These are phyloP conservation scores for Glomeris maerens DNA, from an alignment of 1,140 invertebrate genomes.

Conservation along the genomic window DNA sequence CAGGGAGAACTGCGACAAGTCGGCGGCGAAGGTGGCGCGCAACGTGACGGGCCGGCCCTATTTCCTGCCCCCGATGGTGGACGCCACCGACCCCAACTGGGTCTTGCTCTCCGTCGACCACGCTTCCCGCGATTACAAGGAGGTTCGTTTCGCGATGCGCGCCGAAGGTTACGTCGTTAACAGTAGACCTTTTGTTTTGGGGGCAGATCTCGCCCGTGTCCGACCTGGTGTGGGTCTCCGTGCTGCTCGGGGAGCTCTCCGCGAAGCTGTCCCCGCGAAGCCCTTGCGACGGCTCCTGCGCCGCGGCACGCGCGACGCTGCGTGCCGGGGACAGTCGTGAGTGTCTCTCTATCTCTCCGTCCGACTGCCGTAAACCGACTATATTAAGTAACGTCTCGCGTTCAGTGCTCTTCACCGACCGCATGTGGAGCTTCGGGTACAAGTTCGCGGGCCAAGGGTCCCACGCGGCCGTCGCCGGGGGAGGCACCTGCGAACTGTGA, in stretches of 20 bases:
- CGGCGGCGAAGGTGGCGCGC: constrained; percentile 53
- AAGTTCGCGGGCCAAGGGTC: constrained; percentile 47
- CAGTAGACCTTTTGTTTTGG: neutral
- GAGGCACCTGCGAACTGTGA: constrained; percentile 45
- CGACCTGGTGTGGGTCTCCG: constrained; percentile 51
- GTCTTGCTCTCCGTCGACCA: constrained; percentile 61
- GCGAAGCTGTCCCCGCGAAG: constrained; percentile 48
- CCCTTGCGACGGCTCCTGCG: constrained; percentile 52
- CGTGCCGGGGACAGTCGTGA: constrained; percentile 52
- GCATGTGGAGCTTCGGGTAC: constrained; percentile 62
- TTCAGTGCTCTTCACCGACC: constrained; percentile 50
- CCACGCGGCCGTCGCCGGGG: constrained; percentile 57
- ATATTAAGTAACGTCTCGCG: constrained; percentile 15
- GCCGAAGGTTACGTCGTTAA: constrained; percentile 2
- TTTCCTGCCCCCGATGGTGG: constrained; percentile 55
- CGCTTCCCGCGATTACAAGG: constrained; percentile 52
- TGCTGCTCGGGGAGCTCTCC: constrained; percentile 50
- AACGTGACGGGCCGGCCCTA: constrained; percentile 55
- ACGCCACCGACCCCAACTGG: constrained; percentile 64
- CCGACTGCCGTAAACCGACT: neutral
- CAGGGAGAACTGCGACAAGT: constrained; percentile 64
- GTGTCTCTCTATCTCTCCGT: constrained; percentile 16
- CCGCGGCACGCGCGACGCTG: constrained; percentile 45
- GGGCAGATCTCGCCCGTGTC: constrained; percentile 16
- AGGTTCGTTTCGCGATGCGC: constrained; percentile 23